These are phyloP conservation scores for Scaptomyza montana DNA, from an alignment of 1,140 invertebrate species.

Conservation along the genomic window DNA sequence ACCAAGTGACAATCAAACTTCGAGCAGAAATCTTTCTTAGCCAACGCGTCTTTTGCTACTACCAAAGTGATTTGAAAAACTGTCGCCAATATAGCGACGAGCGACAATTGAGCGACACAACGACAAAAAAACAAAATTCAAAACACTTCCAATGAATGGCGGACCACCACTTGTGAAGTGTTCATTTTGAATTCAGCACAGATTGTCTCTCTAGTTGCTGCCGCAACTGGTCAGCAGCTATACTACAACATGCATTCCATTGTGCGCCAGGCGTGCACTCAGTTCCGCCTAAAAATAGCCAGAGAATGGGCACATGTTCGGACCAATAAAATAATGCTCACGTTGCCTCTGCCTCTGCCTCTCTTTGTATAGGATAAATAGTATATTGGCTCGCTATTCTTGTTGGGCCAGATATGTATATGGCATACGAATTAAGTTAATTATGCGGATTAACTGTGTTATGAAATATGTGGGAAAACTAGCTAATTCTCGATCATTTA, in stretches of 20 bases:
- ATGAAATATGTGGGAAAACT: constrained; percentile 60
- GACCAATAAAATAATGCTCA: constrained; percentile 2
- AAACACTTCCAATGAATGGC: constrained; percentile 33
- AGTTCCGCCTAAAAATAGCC: constrained; percentile 62
- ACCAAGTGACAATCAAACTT: constrained; percentile 13
- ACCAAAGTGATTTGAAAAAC: constrained; percentile 36
- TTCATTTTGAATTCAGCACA: constrained; percentile 44
- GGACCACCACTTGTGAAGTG: constrained; percentile 73
- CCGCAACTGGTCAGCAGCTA: neutral
- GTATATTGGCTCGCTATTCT: constrained; percentile 2
- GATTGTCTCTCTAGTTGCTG: constrained; percentile 3
- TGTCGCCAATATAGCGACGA: constrained; percentile 56
- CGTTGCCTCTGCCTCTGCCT: neutral
- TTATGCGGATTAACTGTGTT: constrained; percentile 76
- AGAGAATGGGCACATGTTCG: constrained; percentile 77
- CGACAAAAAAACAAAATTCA: neutral
- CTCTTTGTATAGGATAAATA: neutral
- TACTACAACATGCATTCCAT: constrained; percentile 63
- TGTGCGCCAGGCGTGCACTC: constrained; percentile 64
- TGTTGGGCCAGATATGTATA: constrained; percentile 23
- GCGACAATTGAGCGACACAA: constrained; percentile 31
- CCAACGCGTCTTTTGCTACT: constrained; percentile 70
- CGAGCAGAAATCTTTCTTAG: constrained; percentile 19
- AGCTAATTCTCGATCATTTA: no score
- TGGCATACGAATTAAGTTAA: constrained; percentile 68